phyloP scores from a whole-genome alignment of 2,113 vertebrate species.

The Etheostoma spectabile region DNA sequence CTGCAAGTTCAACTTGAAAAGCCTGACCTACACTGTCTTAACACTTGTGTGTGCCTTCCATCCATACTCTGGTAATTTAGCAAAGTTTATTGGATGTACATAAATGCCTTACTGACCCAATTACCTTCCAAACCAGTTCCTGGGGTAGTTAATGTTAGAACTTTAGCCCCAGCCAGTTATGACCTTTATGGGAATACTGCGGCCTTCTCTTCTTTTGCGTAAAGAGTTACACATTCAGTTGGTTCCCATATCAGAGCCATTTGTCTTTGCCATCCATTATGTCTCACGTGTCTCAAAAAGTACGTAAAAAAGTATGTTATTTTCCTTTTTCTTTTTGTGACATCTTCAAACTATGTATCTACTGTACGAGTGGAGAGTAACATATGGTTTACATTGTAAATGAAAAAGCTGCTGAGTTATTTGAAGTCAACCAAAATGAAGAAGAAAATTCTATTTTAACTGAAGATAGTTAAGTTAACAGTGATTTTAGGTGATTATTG shows the following conservation, averaged over 20 bases:
- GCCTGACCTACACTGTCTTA: conserved; percentile 29
- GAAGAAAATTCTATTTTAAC: conserved; percentile 18
- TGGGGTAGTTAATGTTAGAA: not conserved
- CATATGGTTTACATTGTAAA: conserved; percentile 44
- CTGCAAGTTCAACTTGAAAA: conserved; percentile 26
- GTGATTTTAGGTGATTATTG: conserved; percentile 33
- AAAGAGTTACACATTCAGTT: conserved; percentile 17
- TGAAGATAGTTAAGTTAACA: conserved; percentile 30
- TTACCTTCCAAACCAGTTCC: conserved; percentile 2
- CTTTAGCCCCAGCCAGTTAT: conserved; percentile 13
- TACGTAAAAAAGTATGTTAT: not conserved
- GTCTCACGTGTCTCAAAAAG: not conserved
- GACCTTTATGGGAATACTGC: not conserved
- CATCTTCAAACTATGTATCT: not conserved
- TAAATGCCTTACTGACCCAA: conserved; percentile 47
- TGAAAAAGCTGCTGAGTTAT: conserved; percentile 65
- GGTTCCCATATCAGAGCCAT: conserved; percentile 3
- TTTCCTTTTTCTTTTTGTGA: conserved; percentile 4
- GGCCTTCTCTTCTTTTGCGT: conserved; percentile 8
- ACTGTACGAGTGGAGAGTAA: not conserved
- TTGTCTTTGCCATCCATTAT: not conserved
- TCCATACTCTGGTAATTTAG: not conserved
- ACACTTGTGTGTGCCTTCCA: conserved; percentile 50
- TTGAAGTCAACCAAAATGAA: conserved; percentile 64
- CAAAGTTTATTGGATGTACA: conserved; percentile 8